Evolutionary conservation across 2,888 invertebrate species (phyloP), one percentile per base, ranked within the genome.

Genomic region (Harpagoxenus sublaevis): DNA sequence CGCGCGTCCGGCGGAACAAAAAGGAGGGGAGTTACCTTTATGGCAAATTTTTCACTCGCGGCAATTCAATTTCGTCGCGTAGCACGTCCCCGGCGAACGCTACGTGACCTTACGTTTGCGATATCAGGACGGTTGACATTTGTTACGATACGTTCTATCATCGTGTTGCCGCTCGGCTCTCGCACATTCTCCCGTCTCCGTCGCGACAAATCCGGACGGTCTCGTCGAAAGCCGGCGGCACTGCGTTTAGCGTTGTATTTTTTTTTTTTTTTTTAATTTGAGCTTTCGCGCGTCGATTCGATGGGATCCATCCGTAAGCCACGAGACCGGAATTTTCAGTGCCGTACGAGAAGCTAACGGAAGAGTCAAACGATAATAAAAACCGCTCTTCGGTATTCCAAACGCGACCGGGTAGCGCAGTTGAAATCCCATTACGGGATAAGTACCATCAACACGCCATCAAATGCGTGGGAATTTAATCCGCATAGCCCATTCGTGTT

Each of bases 51-150:
- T 86, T 83, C 83, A 85, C 78, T 83, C 78, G 68, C 53, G 75
- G 48, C 81, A 84, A 87, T 89, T 85, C 65, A 86, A 86, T 89
- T 88, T 85, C 57, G 45, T 31, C 70, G 60, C 79, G 45, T 71
- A 42, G 77, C 63, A 39, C 53, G 55, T 66, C n/a, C 57, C 53
- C 18, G 23, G 39, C 81, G 48, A 81, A 35, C 35, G 45, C 42
- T 78, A 83, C 55, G 65, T 78, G 65, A 77, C 53, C 79, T 60
- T 65, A 82, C 79, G 78, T 39, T 78, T 60, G 55, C 63, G 65
- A 82, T 82, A 79, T 77, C 79, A 51, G 62, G 12, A 75, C 28
- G 62, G 28, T 48, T 51, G 82, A 79, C 28, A 79, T 77, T 79
- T 68, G 68, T 60, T 84, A 62, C 70, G 42, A 42, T 68, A 39